Base-by-base conservation (phyloP, 2,113 vertebrate species). In the Neolamprologus caudopunctatus region DNA sequence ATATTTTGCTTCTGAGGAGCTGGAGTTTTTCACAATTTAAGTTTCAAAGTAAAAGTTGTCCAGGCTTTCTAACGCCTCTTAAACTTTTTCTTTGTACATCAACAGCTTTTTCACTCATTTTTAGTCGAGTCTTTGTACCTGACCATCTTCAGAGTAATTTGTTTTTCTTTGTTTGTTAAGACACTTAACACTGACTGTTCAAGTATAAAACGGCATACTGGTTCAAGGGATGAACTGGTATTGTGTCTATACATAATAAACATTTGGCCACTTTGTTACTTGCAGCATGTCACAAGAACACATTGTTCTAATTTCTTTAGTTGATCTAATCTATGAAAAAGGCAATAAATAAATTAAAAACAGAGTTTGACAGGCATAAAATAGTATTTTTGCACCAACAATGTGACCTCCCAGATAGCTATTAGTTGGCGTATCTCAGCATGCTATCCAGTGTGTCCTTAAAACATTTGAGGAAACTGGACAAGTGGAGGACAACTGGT, bases 181-280 rank as follows among this genome's bases (percentile, higher is more conserved):
- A 42, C 37, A 45, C 37, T 73, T 26, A 45, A 73, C 21, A 10
- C 40, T 45, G 13, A 73, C 21, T 45, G 42, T 73, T 16, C 68
- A 17, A 45, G 68, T 9, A 45, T 45, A 73, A 10, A 73, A 45
- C 0, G 0, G 37, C 21, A 45, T 0, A 5, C 2, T 66, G 61
- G 4, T 66, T 66, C 33, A 2, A 13, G 6, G 61, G 1, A 66
- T 21, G 61, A 66, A 66, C 61, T 66, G 19, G 61, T 66, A 66
- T 66, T 66, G 61, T 37, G 19, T 66, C 61, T 66, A 8, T 37
- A 66, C 61, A 66, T 66, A 37, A 66, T 37, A 37, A 5, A 66
- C 33, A 37, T 66, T 26, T 73, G 13, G 13, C 5, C 13, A 45
- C 13, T 26, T 73, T 73, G 21, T 26, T 26, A 26, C 21, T 73